Percentiles rank a stretch among this genome's conserved stretches.
Evolutionary conservation across 2,888 invertebrate species (phyloP).

Genomic region (Drosophila fulvimacula): DNA sequence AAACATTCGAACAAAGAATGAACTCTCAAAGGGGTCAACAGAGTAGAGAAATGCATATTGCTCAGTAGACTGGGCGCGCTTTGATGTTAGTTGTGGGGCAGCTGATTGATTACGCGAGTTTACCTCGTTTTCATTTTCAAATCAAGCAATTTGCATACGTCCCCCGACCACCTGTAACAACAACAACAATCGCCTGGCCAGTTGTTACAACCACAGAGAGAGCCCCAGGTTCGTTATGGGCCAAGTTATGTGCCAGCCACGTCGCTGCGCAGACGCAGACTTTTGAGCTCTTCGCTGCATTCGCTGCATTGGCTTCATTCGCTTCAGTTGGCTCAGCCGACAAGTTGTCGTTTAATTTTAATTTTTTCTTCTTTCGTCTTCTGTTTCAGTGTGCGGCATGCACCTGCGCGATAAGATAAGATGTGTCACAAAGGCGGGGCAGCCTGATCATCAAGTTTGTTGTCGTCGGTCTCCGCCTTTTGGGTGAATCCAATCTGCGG

Average conservation of each 20-base stretch:
- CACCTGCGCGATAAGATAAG: constrained; percentile 78
- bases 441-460: constrained; percentile 33
- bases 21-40: constrained; percentile 49
- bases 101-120: constrained; percentile 44
- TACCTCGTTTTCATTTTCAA: constrained; percentile 41
- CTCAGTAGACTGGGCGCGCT: constrained; percentile 64
- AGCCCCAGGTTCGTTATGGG: constrained; percentile 23
- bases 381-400: constrained; percentile 62
- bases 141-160: constrained; percentile 69
- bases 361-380: constrained; percentile 2
- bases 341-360: constrained; percentile 28
- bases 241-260: constrained; percentile 43
- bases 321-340: constrained; percentile 31
- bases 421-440: constrained; percentile 40
- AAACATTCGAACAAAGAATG: constrained; percentile 3
- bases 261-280: constrained; percentile 62
- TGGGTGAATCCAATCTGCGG: constrained; percentile 57
- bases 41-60: constrained; percentile 61
- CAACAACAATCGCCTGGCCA: not conserved
- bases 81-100: constrained; percentile 59
- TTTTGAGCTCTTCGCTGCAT: constrained; percentile 14
- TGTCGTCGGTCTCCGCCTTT: constrained; percentile 51
- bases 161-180: constrained; percentile 4
- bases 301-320: constrained; percentile 43
- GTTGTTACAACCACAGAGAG: constrained; percentile 41